Conservation (phyloP, 2,113 vertebrate species). For the Brachyhypopomus gauderio region DNA sequence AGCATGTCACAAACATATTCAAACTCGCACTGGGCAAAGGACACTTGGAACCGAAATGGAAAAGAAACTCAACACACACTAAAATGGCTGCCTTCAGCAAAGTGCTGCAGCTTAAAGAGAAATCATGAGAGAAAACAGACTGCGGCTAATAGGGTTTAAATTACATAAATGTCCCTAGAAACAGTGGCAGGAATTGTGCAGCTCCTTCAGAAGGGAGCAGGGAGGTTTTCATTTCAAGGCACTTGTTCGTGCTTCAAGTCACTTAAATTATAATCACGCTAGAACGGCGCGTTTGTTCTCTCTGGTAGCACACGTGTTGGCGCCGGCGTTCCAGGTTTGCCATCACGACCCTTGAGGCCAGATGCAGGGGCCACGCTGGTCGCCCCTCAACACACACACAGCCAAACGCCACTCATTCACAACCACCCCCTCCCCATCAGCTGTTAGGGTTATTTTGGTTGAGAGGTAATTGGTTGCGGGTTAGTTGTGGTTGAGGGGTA, state of each 20-base stretch:
- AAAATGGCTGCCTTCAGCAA: background rate
- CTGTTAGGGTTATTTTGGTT: no score
- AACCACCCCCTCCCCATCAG: no score
- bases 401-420: no score
- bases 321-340: background rate
- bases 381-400: no score
- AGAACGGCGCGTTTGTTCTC: background rate
- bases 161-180: constrained; percentile 6
- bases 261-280: constrained; percentile 5
- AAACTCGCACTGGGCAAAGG: background rate
- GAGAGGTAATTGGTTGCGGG: no score
- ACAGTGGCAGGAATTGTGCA: background rate
- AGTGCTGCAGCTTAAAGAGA: constrained; percentile 9
- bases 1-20: background rate
- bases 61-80: background rate
- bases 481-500: no score
- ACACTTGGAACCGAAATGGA: background rate
- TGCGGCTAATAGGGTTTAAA: constrained; percentile 10
- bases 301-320: background rate
- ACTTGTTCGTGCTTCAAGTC: background rate
- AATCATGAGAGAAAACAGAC: background rate
- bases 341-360: no score
- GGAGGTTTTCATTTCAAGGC: constrained; percentile 27
- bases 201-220: background rate
- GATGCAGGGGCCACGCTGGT: no score